Conservation (phyloP, 2,797 vertebrate genomes). For the Streptopelia turtur region DNA sequence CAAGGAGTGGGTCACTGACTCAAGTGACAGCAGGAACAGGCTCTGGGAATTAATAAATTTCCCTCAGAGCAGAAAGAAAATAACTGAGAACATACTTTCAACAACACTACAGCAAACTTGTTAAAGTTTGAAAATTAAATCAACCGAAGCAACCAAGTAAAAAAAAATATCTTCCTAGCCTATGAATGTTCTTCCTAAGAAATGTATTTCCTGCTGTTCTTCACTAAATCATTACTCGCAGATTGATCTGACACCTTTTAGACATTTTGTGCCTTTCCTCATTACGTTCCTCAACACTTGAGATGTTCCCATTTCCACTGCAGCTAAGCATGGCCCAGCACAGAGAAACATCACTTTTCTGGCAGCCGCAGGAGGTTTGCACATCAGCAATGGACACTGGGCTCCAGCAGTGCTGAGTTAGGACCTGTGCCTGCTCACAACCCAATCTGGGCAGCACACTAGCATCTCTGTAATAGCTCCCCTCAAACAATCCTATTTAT, state of each 20-base stretch:
- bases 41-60: not conserved
- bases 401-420: not conserved
- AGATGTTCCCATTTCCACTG: not conserved
- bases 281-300: not conserved
- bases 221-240: not conserved
- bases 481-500: not conserved
- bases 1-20: not conserved
- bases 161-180: not conserved
- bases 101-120: not conserved
- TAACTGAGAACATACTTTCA: not conserved
- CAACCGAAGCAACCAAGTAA: not conserved
- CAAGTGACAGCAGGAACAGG: not conserved
- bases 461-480: not conserved
- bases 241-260: not conserved
- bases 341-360: not conserved
- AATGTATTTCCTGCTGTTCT: not conserved
- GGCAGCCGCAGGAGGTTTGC: accelerated
- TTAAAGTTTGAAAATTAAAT: not conserved
- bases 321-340: not conserved
- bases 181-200: not conserved
- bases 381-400: not conserved
- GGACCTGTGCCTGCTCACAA: not conserved
- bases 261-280: not conserved
- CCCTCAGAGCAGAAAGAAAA: not conserved
- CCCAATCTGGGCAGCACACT: accelerated